Conservation (phyloP, 2,888 invertebrate species). For the Entomobrya proxima region DNA sequence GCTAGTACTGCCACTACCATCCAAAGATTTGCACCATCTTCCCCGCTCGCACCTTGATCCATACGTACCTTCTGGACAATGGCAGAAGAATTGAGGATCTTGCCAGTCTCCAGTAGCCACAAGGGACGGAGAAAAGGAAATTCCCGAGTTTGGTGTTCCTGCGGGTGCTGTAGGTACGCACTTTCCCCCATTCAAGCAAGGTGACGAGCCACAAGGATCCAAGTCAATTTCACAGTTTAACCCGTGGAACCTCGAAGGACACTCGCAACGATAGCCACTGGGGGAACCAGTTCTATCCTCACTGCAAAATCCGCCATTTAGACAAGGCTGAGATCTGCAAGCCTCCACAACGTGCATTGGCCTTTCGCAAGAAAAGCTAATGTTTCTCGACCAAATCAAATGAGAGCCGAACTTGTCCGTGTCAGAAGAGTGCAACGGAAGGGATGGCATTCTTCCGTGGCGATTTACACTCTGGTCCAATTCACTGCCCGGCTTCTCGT, state of each 20-base stretch:
- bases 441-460: constrained; percentile 71
- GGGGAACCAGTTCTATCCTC: constrained; percentile 79
- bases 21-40: constrained; percentile 71
- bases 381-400: constrained; percentile 74
- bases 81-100: constrained; percentile 74
- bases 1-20: constrained; percentile 25
- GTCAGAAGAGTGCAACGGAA: constrained; percentile 73
- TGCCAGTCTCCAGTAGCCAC: constrained; percentile 72
- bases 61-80: constrained; percentile 74
- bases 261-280: constrained; percentile 84
- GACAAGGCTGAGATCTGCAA: constrained; percentile 87
- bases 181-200: constrained; percentile 80
- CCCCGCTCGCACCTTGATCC: constrained; percentile 73
- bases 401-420: constrained; percentile 71
- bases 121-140: constrained; percentile 74
- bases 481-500: constrained; percentile 45
- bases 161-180: constrained; percentile 82
- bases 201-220: constrained; percentile 91
- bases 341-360: constrained; percentile 77
- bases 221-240: constrained; percentile 89
- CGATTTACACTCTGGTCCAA: constrained; percentile 60
- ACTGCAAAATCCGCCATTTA: constrained; percentile 85
- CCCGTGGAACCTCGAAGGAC: constrained; percentile 87
- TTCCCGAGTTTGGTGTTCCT: constrained; percentile 71
- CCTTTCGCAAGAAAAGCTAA: constrained; percentile 74